phyloP scores from a whole-genome alignment of 2,888 invertebrate genomes.

The Drosophila meridiana region DNA sequence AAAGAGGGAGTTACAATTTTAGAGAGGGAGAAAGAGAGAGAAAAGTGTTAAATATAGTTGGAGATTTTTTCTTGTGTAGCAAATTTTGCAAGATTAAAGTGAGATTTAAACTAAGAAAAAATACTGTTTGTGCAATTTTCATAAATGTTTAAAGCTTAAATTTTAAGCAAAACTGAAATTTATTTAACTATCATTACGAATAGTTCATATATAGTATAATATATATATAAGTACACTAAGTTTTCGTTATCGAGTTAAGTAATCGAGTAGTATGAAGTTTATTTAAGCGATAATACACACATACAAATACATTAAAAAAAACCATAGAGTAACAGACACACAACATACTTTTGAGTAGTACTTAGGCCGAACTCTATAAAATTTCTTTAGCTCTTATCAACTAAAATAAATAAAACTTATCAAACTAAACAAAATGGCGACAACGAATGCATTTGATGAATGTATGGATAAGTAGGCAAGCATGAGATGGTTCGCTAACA shows the following conservation, averaged over 20 bases:
- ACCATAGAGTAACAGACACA: constrained; percentile 48
- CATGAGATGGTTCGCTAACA: constrained; percentile 34
- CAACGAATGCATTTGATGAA: constrained; percentile 37
- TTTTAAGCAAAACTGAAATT: constrained; percentile 69
- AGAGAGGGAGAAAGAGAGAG: background rate
- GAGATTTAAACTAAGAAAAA: constrained; percentile 75
- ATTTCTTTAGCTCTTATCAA: constrained; percentile 42
- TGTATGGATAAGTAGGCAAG: constrained; percentile 36
- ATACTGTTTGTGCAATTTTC: constrained; percentile 83
- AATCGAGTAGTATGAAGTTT: constrained; percentile 52
- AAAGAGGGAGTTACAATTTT: constrained; percentile 8
- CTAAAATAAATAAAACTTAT: constrained; percentile 77
- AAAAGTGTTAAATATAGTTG: constrained; percentile 19
- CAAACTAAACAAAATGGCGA: constrained; percentile 69
- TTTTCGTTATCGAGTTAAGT: constrained; percentile 34
- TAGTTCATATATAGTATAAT: constrained; percentile 17
- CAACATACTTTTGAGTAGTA: constrained; percentile 61
- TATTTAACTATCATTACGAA: constrained; percentile 66
- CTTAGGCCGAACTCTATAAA: constrained; percentile 34
- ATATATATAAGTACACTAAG: constrained; percentile 15
- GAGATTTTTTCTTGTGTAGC: constrained; percentile 26
- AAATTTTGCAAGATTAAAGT: constrained; percentile 38
- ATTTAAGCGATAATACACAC: constrained; percentile 69
- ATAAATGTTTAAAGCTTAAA: constrained; percentile 67
- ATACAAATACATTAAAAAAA: constrained; percentile 53